phyloP scores from a whole-genome alignment of 2,113 vertebrate species.

The Trogon surrucura region DNA sequence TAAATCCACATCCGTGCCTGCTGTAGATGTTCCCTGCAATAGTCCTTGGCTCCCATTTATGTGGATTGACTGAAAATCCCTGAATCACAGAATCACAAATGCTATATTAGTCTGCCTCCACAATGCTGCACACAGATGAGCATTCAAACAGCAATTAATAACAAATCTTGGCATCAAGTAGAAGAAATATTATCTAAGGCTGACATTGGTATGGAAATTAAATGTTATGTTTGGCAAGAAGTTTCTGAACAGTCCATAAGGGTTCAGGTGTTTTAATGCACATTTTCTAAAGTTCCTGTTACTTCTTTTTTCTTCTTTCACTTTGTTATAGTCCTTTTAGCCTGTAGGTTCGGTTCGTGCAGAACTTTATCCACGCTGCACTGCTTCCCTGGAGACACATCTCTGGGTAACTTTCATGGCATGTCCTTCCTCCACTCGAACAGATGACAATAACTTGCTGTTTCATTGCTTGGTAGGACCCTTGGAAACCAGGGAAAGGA shows the following conservation, averaged over 20 bases:
- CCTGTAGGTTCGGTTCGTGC: not conserved
- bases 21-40: not conserved
- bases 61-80: not conserved
- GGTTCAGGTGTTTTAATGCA: not conserved
- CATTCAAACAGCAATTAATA: slow-evolving; percentile 23
- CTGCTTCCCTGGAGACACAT: not conserved
- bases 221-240: slow-evolving; percentile 1
- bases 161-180: not conserved
- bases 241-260: not conserved
- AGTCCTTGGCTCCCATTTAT: not conserved
- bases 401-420: not conserved
- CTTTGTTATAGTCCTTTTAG: not conserved
- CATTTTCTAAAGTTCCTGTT: not conserved
- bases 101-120: not conserved
- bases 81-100: too few species aligned
- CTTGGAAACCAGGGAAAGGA: not conserved
- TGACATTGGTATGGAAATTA: not conserved
- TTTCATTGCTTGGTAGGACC: not conserved
- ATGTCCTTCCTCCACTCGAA: not conserved
- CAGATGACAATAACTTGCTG: not conserved
- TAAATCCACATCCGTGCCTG: not conserved
- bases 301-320: not conserved
- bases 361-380: not conserved
- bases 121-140: not conserved
- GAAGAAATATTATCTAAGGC: not conserved